Evolutionary conservation across 92 coral and sea anemone genomes (phyloP).

Genomic region (Phenganax subtilis): DNA sequence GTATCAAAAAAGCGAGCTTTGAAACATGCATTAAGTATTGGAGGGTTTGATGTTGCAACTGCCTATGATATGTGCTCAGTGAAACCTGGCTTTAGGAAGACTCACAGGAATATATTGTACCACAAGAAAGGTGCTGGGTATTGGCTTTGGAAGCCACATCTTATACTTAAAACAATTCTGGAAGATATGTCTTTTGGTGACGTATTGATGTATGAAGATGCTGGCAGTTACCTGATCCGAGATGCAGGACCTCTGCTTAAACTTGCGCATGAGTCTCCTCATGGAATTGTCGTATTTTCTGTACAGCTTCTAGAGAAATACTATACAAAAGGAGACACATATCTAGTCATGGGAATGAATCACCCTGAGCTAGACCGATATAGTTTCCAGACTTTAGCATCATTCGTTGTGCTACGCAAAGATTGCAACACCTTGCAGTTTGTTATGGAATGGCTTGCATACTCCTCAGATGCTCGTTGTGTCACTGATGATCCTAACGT

Average conservation of each 20-base stretch:
- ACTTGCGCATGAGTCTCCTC: conserved; percentile 7
- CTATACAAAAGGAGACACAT: conserved; percentile 29
- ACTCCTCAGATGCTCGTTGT: conserved; percentile 28
- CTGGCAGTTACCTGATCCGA: conserved; percentile 23
- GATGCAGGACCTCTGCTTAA: conserved; percentile 26
- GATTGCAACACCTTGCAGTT: conserved; percentile 26
- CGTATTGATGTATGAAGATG: conserved; percentile 30
- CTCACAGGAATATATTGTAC: conserved; percentile 12
- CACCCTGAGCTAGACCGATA: conserved; percentile 4
- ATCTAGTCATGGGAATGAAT: conserved; percentile 16
- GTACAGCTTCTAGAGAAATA: conserved; percentile 25
- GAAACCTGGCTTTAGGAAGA: conserved; percentile 17
- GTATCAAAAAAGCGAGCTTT: conserved; percentile 25
- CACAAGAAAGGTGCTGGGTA: conserved; percentile 28
- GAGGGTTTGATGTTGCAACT: conserved; percentile 23
- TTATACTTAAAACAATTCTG: conserved; percentile 17
- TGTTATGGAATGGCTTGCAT: conserved; percentile 36
- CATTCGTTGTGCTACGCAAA: conserved; percentile 20
- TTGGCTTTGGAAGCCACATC: conserved; percentile 35
- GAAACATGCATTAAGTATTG: conserved; percentile 5
- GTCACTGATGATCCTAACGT: conserved; percentile 20
- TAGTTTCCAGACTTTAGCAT: conserved; percentile 10
- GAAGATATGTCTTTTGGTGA: conserved; percentile 31
- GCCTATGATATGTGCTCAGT: conserved; percentile 31
- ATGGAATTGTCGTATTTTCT: conserved; percentile 28